Base-by-base conservation (phyloP, 2,797 vertebrate species). In the Lacerta bilineata region DNA sequence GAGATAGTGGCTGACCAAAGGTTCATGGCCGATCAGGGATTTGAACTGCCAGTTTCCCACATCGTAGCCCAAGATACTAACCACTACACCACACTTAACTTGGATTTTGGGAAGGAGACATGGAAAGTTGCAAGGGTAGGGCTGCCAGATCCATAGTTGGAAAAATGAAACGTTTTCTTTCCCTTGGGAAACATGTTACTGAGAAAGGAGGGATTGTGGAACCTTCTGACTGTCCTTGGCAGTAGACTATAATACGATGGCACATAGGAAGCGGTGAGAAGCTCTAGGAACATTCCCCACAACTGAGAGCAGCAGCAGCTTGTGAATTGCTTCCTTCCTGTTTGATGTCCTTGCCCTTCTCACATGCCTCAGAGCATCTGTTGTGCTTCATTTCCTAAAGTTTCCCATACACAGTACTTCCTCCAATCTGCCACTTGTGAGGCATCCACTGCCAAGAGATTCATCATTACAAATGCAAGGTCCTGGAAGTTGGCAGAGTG, bases 271-370 rank as follows among this genome's bases (percentile, higher is more conserved):
- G 69, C n/a, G 61, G 25, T 41, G 46, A 61, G 46, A 11, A 4
- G 39, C 29, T 84, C 66, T 41, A 59, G 78, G 50, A 85, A 74
- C 77, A 46, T 89, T 80, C 69, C 72, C 55, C 61, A 75, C 41
- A n/a, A 46, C n/a, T 80, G 68, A 80, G 64, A 89, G 43, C 83
- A 88, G 64, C 66, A 39, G 66, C 88, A 84, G 87, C 71, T 85
- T 89, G 83, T 81, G 83, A 81, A 85, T 81, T 74, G 55, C 75
- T 85, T 85, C 76, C 69, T 88, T 89, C 77, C 76, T 85, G 23
- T 85, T 74, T 39, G 39, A 11, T 85, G 68, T 46, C 83, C 83
- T 46, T 75, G 59, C 64, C 59, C n/a, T 89, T 80, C 15, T 66
- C 69, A 43, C 74, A 85, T 74, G 46, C 78, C 55, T 89, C n/a